Percentiles rank a stretch among this genome's conserved stretches.
Conservation (phyloP, 1,140 invertebrate species). For the Drosophila pectinifera region DNA sequence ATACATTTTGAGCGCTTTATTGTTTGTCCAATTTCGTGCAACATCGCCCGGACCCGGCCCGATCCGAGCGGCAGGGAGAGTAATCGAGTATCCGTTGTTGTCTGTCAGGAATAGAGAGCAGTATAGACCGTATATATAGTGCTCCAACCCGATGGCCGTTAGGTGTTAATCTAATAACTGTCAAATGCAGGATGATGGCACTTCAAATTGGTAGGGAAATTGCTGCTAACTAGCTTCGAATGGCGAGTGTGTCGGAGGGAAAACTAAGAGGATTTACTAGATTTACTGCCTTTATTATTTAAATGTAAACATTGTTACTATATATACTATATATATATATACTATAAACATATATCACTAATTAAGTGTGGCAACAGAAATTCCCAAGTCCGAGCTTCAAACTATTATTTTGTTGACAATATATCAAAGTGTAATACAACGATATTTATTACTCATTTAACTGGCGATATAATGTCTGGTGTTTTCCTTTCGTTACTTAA, state of each 20-base stretch:
- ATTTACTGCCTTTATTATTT: background rate
- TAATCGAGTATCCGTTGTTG: slow-evolving; percentile 67
- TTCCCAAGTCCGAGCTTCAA: too few species aligned
- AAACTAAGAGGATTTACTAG: background rate
- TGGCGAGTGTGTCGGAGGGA: slow-evolving; percentile 13
- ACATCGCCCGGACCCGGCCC: slow-evolving; percentile 46
- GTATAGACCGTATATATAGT: background rate
- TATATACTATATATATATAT: too few species aligned
- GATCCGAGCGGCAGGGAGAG: slow-evolving; percentile 39
- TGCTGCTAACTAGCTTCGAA: slow-evolving; percentile 44
- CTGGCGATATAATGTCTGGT: too few species aligned
- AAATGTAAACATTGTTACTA: too few species aligned
- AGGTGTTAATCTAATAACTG: slow-evolving; percentile 83
- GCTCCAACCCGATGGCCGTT: slow-evolving; percentile 34
- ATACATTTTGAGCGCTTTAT: slow-evolving; percentile 80
- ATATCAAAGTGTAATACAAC: too few species aligned
- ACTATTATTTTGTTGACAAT: too few species aligned
- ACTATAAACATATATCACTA: too few species aligned
- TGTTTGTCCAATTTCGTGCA: slow-evolving; percentile 77
- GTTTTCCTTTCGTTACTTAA: background rate
- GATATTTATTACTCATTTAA: too few species aligned
- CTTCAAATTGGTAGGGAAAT: slow-evolving; percentile 45
- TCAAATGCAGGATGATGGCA: slow-evolving; percentile 73
- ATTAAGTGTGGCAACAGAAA: too few species aligned
- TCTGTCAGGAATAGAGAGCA: slow-evolving; percentile 26